These are phyloP conservation scores for Eptatretus atami DNA, from an alignment of 2,797 vertebrate genomes.

Conservation along the genomic window DNA sequence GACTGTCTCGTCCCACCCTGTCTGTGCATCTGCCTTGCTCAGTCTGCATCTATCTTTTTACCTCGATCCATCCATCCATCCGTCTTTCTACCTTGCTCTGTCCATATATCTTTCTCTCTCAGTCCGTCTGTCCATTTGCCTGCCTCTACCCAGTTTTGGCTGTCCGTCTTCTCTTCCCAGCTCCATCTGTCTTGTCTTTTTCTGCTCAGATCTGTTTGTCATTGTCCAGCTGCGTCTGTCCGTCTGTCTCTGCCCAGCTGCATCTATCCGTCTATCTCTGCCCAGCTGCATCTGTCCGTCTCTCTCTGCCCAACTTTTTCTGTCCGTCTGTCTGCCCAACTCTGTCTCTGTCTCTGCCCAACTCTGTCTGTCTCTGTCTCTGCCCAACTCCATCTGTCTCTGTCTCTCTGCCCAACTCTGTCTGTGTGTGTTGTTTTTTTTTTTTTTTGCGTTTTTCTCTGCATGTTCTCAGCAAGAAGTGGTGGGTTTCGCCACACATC, in stretches of 20 bases:
- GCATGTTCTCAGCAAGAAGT: too few species aligned
- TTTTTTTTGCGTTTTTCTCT: too few species aligned
- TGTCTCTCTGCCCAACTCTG: too few species aligned
- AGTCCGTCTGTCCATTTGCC: not conserved
- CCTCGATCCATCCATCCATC: not conserved
- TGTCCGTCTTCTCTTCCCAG: too few species aligned
- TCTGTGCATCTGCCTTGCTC: too few species aligned
- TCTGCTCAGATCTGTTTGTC: not conserved
- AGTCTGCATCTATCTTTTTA: too few species aligned
- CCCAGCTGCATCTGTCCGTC: not conserved
- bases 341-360: too few species aligned
- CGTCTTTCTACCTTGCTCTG: constrained; percentile 1
- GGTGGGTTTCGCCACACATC: too few species aligned
- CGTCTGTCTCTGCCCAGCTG: not conserved
- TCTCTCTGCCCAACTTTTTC: not conserved
- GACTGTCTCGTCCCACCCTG: too few species aligned
- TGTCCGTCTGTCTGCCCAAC: not conserved
- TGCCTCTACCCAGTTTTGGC: not conserved
- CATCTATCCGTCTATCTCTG: not conserved
- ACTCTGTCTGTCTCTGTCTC: too few species aligned
- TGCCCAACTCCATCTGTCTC: too few species aligned
- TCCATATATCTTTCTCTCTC: not conserved
- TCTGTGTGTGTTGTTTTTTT: too few species aligned
- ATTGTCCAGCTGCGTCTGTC: not conserved
- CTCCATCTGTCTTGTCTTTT: not conserved